These are phyloP conservation scores for Clarias gariepinus DNA, from an alignment of 2,113 vertebrate species.

Conservation along the genomic window DNA sequence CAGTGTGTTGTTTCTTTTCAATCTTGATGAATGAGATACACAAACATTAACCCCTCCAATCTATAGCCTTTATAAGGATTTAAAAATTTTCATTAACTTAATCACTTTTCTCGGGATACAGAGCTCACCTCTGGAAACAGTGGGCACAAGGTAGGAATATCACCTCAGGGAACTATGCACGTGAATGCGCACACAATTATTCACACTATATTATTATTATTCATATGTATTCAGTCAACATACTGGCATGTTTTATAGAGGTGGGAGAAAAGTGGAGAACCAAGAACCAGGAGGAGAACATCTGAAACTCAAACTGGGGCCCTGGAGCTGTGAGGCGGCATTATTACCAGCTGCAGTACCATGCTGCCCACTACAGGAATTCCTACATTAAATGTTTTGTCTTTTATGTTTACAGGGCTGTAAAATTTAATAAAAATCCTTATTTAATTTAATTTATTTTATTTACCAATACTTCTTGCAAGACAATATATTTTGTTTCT, in stretches of 20 bases:
- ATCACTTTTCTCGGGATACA: not conserved
- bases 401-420: not conserved
- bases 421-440: not conserved
- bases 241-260: not conserved
- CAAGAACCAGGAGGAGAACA: not conserved
- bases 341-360: not conserved
- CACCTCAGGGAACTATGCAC: not conserved
- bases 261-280: not conserved
- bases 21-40: not conserved
- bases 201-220: not conserved
- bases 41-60: not conserved
- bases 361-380: conserved; percentile 8
- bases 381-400: not conserved
- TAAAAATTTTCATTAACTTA: not conserved
- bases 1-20: not conserved
- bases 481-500: not conserved
- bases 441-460: not conserved
- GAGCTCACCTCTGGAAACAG: not conserved
- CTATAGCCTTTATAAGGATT: not conserved
- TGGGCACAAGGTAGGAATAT: not conserved
- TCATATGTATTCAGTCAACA: not conserved
- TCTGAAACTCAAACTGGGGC: not conserved
- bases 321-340: not conserved
- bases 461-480: not conserved
- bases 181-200: not conserved